A percentile compares a stretch with the other conserved stretches of the same genome.
Conservation (phyloP, 2,113 vertebrate species). For the Corapipo altera region DNA sequence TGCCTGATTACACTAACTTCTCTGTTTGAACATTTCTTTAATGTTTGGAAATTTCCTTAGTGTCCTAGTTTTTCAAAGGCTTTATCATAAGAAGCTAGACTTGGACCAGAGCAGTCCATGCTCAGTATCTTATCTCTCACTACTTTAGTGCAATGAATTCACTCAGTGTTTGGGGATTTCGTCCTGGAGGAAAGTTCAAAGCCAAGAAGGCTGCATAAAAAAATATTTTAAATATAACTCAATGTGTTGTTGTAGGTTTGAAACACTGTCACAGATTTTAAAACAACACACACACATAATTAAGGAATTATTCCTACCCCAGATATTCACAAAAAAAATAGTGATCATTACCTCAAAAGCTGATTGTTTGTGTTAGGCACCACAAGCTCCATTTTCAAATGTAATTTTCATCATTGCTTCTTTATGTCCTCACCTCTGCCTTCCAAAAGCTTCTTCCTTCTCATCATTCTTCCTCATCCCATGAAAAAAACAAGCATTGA, state of each 20-base stretch:
- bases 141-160: not conserved
- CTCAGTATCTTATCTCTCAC: not conserved
- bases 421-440: not conserved
- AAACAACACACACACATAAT: not conserved
- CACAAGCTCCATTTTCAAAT: not conserved
- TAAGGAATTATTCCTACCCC: not conserved
- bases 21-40: not conserved
- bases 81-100: not conserved
- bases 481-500: not conserved
- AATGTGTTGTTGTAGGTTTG: not conserved
- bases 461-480: not conserved
- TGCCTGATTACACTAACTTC: not conserved
- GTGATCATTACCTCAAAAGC: not conserved
- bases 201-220: not conserved
- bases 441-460: not conserved
- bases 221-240: not conserved
- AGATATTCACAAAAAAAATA: not conserved
- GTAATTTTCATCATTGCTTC: not conserved
- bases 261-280: not conserved
- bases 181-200: not conserved
- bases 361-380: not conserved
- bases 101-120: not conserved
- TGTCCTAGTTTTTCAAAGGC: not conserved
- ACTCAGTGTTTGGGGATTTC: not conserved
- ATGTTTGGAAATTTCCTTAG: not conserved